Evolutionary conservation across 2,888 invertebrate genomes (phyloP).

Genomic region (Lamellibrachia columna): DNA sequence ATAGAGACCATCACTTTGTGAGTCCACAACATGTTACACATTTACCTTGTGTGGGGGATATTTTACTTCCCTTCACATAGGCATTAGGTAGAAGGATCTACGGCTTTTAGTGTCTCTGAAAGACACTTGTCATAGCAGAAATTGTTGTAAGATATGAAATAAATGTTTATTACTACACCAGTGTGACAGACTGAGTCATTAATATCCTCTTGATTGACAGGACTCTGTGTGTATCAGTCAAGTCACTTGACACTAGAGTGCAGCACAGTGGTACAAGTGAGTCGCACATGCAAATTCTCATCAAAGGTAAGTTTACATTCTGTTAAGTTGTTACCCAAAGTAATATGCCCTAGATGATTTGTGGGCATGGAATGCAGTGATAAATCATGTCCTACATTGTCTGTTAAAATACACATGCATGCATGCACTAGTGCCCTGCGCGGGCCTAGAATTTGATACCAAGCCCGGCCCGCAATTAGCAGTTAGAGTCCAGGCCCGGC

Average conservation of each 20-base stretch:
- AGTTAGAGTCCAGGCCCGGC: no score
- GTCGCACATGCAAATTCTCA: neutral
- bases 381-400: neutral
- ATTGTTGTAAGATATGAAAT: neutral
- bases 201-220: neutral
- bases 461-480: no score
- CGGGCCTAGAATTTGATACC: no score
- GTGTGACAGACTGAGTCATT: neutral
- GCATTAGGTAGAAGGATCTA: no score
- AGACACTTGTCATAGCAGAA: neutral
- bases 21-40: no score
- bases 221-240: neutral
- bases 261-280: neutral
- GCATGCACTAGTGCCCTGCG: no score
- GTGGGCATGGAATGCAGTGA: neutral
- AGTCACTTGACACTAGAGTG: constrained; percentile 16
- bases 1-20: no score
- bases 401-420: no score
- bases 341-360: neutral
- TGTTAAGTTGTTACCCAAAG: neutral
- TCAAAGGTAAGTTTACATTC: neutral
- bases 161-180: neutral
- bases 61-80: no score
- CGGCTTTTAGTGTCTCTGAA: no score
- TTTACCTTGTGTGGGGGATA: no score